A percentile compares a stretch with the other conserved stretches of the same genome.
Evolutionary conservation across 2,888 invertebrate genomes (phyloP).

Genomic region (Athalia cordata): DNA sequence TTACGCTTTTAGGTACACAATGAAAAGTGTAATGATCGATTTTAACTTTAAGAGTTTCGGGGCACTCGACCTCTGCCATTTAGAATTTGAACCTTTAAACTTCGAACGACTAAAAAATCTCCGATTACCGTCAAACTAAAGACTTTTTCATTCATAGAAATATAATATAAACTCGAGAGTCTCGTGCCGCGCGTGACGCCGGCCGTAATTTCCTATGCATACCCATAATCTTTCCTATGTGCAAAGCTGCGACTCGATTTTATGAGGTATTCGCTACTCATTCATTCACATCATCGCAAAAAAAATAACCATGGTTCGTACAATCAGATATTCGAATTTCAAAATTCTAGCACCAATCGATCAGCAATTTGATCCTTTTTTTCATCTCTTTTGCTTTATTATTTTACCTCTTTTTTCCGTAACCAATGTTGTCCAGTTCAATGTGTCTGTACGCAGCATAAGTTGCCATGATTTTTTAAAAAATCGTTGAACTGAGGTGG

Average conservation of each 20-base stretch:
- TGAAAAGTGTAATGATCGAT: not conserved
- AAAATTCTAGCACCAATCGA: not conserved
- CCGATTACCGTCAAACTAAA: not conserved
- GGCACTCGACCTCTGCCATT: conserved; percentile 6
- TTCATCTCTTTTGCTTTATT: conserved; percentile 26
- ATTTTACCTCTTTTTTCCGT: conserved; percentile 92
- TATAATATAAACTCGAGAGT: no score
- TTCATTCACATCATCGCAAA: not conserved
- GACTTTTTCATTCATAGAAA: not conserved
- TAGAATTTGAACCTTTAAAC: not conserved
- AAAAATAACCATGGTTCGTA: not conserved
- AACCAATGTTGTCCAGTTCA: conserved; percentile 95
- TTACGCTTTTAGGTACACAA: not conserved
- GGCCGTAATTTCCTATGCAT: not conserved
- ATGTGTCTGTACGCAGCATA: conserved; percentile 95
- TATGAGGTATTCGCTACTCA: not conserved
- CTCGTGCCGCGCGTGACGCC: no score
- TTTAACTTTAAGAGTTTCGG: not conserved
- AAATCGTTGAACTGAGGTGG: not conserved
- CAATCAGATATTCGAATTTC: not conserved
- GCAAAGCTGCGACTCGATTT: no score
- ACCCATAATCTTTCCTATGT: no score
- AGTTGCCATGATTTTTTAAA: conserved; percentile 82
- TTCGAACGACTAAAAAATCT: not conserved
- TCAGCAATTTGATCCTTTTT: not conserved